These are phyloP conservation scores for Druceiella hillmani DNA, from an alignment of 2,888 invertebrate genomes.

Conservation along the genomic window DNA sequence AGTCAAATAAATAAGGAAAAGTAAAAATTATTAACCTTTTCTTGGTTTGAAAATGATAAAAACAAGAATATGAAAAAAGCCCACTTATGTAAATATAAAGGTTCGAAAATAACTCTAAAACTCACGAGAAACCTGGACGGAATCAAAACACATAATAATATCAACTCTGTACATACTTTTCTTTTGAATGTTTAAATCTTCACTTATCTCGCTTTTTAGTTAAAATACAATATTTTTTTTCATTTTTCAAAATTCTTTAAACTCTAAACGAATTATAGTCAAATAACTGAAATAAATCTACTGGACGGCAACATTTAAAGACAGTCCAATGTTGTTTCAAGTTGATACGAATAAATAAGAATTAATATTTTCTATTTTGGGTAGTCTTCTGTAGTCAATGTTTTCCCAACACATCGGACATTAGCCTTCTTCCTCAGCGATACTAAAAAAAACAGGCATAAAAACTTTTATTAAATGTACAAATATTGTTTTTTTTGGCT, in stretches of 20 bases:
- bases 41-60: too few relatives aligned
- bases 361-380: conserved; percentile 57
- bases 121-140: too few relatives aligned
- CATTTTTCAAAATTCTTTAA: conserved; percentile 7
- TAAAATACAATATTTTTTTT: background rate
- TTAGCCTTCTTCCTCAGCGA: conserved; percentile 65
- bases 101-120: too few relatives aligned
- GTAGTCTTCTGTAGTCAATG: conserved; percentile 58
- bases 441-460: conserved; percentile 53
- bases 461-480: conserved; percentile 9
- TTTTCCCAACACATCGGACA: conserved; percentile 90
- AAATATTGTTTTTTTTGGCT: background rate
- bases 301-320: conserved; percentile 9
- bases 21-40: too few relatives aligned
- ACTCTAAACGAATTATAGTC: conserved; percentile 2
- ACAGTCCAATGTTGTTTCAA: conserved; percentile 24
- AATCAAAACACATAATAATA: too few relatives aligned
- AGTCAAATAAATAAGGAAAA: too few relatives aligned
- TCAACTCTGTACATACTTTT: too few relatives aligned
- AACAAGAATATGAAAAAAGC: too few relatives aligned
- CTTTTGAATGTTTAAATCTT: too few relatives aligned
- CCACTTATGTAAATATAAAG: too few relatives aligned
- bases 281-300: conserved; percentile 6
- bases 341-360: conserved; percentile 45
- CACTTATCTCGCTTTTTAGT: too few relatives aligned